Percentiles rank a stretch among this genome's conserved stretches.
Evolutionary conservation across 2,888 invertebrate genomes (phyloP).

Genomic region (Spilosoma lubricipeda): DNA sequence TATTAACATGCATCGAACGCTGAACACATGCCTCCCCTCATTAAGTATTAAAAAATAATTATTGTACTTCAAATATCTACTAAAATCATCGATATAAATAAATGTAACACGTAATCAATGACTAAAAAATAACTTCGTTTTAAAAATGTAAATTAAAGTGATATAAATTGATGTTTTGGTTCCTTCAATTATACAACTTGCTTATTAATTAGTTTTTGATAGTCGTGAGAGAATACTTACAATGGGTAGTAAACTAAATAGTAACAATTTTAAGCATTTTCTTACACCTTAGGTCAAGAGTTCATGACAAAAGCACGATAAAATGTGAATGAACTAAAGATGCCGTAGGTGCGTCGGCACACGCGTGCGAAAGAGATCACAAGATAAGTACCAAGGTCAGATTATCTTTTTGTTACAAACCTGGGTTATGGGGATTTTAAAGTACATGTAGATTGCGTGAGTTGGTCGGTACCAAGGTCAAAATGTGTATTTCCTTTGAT

Average conservation of each 20-base stretch:
- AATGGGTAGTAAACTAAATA: conserved; percentile 39
- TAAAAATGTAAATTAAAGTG: no score
- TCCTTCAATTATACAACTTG: conserved; percentile 23
- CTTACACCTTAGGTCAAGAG: conserved; percentile 42
- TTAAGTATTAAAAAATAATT: background rate
- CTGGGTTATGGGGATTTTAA: conserved; percentile 23
- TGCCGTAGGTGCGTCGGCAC: conserved; percentile 14
- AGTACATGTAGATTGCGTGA: conserved; percentile 18
- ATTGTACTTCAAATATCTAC: no score
- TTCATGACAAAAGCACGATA: conserved; percentile 34
- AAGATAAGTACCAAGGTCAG: conserved; percentile 45
- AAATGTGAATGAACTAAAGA: conserved; percentile 55
- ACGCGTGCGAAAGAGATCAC: conserved; percentile 54
- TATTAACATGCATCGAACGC: no score
- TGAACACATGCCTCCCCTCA: no score
- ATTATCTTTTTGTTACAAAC: conserved; percentile 36
- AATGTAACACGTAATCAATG: no score
- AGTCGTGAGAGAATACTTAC: conserved; percentile 30
- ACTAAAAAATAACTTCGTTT: background rate
- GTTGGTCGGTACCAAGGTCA: conserved; percentile 15
- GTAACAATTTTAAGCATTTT: conserved; percentile 20
- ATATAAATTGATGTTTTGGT: background rate
- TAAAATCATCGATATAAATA: no score
- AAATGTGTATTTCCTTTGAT: background rate
- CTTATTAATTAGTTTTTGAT: conserved; percentile 21